Evolutionary conservation across 2,797 vertebrate genomes (phyloP), one percentile per base, ranked within the genome.

Genomic region (Nannoperca obscura): DNA sequence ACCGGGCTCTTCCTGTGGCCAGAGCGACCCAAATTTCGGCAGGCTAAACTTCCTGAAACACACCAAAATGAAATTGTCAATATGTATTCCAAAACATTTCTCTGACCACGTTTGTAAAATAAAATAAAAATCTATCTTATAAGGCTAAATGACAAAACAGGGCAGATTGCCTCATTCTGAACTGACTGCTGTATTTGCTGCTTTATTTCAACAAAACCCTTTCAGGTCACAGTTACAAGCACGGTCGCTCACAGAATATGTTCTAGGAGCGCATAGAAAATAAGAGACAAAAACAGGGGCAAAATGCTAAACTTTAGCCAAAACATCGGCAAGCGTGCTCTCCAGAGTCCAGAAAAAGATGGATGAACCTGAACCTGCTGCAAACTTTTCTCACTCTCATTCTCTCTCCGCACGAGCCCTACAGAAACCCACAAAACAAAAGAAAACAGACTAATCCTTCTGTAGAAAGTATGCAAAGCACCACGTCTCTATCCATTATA

Each of bases 1-100:
- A 96, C 95, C 10, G 95, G 96, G 89, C 94, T 96, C 91, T 93
- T 97, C 95, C 96, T 97, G 90, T 93, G 92, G 88, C 93, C 94
- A 85, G 95, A 90, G 90, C 95, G 96, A 91, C 95, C 95, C 92
- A 94, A 80, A 68, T 96, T 96, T 93, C 96, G 96, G 94, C 81
- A 95, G 90, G 94, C 95, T 93, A 97, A 94, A 91, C 97, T 97
- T 70, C 96, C 97, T 98, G 88, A 80, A 84, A 88, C 60, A 79
- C 60, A 91, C 12, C 52, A 86, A 49, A 83, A 71, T 20, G 20
- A 1, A 65, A 24, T 3, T 0, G 49, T 83, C 20, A 85, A 70
- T 2, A 69, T 19, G 42, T 14, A 47, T 42, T 71, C 9, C 1
- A 65, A 59, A 60, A 55, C 20, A 58, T 57, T 50, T 73, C 27